Percentiles rank a stretch among this genome's conserved stretches.
Conservation (phyloP, 2,113 vertebrate genomes). For the Panthera leo region DNA sequence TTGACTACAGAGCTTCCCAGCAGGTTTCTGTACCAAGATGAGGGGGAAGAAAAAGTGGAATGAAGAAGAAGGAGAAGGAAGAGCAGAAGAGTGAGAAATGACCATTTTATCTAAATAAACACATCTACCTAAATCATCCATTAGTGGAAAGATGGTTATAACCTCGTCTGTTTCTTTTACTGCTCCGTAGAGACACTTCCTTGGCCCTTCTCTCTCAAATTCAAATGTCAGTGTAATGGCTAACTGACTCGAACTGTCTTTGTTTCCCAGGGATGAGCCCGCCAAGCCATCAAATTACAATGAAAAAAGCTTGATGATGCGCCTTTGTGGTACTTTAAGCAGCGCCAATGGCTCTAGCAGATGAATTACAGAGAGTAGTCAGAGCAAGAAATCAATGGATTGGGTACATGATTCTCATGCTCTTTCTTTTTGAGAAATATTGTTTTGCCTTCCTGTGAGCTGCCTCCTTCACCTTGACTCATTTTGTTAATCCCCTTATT, state of each 20-base stretch:
- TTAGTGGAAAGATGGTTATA: not conserved
- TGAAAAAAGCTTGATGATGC: not conserved
- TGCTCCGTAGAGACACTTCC: not conserved
- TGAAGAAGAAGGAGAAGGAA: not conserved
- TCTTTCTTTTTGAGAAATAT: not conserved
- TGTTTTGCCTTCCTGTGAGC: not conserved
- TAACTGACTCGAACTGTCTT: not conserved
- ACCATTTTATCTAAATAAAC: not conserved
- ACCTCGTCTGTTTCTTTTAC: not conserved
- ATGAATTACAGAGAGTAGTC: not conserved
- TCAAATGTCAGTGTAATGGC: not conserved
- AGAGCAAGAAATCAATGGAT: not conserved
- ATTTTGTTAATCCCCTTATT: not conserved
- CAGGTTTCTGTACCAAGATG: not conserved
- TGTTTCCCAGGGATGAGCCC: conserved; percentile 11
- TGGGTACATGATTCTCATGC: not conserved
- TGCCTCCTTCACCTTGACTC: not conserved
- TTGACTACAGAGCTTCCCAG: not conserved
- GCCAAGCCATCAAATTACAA: not conserved
- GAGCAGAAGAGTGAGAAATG: not conserved
- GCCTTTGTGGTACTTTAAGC: not conserved
- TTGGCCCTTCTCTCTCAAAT: not conserved
- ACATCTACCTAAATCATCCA: no score
- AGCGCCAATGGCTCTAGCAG: not conserved
- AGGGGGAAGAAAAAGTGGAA: not conserved